Conservation (phyloP, 2,888 invertebrate genomes). For the Macrosoma leucophasiata region DNA sequence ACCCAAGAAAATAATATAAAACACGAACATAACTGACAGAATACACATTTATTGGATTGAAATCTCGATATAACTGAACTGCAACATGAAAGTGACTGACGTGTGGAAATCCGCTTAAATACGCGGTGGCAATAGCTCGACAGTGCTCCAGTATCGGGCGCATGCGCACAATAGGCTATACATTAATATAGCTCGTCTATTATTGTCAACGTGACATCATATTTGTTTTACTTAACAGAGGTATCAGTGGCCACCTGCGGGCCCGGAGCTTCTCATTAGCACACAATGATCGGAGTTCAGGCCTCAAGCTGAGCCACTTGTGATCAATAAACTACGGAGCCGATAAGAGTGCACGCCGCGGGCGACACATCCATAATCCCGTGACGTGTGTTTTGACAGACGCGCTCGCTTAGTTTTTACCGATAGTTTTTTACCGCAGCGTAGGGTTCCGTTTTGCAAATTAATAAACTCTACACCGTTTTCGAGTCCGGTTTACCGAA, state of each 20-base stretch:
- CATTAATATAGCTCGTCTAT: slow-evolving; percentile 37
- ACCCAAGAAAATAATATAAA: no score
- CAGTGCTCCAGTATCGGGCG: no score
- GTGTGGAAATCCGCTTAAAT: no score
- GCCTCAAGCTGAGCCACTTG: slow-evolving; percentile 32
- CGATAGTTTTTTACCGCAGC: slow-evolving; percentile 42
- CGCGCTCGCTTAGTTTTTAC: slow-evolving; percentile 45
- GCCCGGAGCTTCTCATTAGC: slow-evolving; percentile 57
- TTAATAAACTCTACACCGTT: no score
- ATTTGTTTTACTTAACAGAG: slow-evolving; percentile 40
- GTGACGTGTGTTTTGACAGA: slow-evolving; percentile 70
- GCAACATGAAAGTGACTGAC: no score
- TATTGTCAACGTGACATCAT: slow-evolving; percentile 45
- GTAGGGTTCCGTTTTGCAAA: no score
- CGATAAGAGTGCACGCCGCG: slow-evolving; percentile 41
- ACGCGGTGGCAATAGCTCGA: no score
- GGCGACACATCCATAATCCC: slow-evolving; percentile 68
- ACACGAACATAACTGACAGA: no score
- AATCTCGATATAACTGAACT: no score
- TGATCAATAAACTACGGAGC: slow-evolving; percentile 48
- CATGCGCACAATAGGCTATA: no score
- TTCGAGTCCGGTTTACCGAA: no score
- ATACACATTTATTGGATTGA: no score
- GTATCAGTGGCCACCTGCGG: slow-evolving; percentile 48
- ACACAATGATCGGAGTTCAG: slow-evolving; percentile 54